Base-by-base conservation (phyloP, 2,113 vertebrate species). In the Neotragus moschatus region DNA sequence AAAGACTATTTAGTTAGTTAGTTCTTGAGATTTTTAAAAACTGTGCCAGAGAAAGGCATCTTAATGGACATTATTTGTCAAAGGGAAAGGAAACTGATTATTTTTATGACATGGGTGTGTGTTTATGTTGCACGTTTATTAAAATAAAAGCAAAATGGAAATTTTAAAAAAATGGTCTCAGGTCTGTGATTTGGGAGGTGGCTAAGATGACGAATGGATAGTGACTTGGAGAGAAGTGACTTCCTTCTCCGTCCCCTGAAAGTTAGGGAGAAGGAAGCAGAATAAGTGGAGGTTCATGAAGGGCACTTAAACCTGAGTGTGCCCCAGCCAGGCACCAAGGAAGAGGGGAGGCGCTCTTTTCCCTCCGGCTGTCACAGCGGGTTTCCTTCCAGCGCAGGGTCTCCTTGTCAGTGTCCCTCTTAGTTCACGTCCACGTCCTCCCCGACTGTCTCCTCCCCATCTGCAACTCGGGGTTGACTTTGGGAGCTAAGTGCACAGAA, bases 291-390 rank as follows among this genome's bases (percentile, higher is more conserved):
- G 47, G 25, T 16, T 4, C 43, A 10, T 5, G 30, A 36, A 88
- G 16, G 58, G 2, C 3, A 19, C 30, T 51, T 80, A 11, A 73
- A 7, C 0, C 45, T 2, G 30, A 13, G 9, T 5, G 15, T 3
- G 3, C 25, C 16, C 8, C 14, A 8, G 0, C 2, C 5, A 4
- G 26, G 14, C 3, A 7, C 23, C 5, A 28, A 36, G 43, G 77
- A 49, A 51, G n/a, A 36, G 0, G 61, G 66, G 7, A 14, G 28
- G 26, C 0, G 8, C 13, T 47, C 23, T 33, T 28, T 1, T 47
- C 25, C 5, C n/a, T 51, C 26, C 4, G 10, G 11, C 17, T 49
- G n/a, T 77, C 26, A 21, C 28, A 8, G 1, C 75, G 23, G 4
- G 25, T 17, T 92, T 93, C 49, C 56, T 9, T 36, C 36, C 3